These are phyloP conservation scores for Hanleya hanleyi DNA, from an alignment of 2,888 invertebrate species.

Conservation along the genomic window DNA sequence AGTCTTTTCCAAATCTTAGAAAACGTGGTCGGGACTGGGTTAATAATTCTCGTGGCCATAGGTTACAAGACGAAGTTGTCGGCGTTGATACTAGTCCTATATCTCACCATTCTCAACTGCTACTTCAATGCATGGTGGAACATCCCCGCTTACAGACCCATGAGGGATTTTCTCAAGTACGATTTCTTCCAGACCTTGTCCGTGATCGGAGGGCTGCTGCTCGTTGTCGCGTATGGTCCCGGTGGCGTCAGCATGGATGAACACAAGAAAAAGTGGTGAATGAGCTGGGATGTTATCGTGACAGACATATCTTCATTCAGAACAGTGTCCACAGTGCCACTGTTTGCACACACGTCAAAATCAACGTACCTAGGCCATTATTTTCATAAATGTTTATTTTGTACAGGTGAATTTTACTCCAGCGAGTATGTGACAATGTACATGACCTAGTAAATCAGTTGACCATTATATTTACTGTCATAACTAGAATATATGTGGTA, in stretches of 20 bases:
- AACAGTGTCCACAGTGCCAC: too few relatives aligned
- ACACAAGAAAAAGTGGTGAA: conserved; percentile 99
- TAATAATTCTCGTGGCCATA: conserved; percentile 96
- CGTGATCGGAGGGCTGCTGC: conserved; percentile 97
- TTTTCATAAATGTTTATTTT: too few relatives aligned
- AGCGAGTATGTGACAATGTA: too few relatives aligned
- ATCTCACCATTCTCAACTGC: conserved; percentile 91
- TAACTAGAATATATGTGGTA: too few relatives aligned
- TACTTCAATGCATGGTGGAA: conserved; percentile 99
- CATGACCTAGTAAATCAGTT: too few relatives aligned
- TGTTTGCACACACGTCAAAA: too few relatives aligned
- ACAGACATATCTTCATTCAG: too few relatives aligned
- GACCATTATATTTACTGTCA: too few relatives aligned
- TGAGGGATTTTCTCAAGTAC: conserved; percentile 99
- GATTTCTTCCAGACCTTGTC: conserved; percentile 99
- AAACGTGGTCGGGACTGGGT: conserved; percentile 92
- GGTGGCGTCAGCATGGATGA: conserved; percentile 97
- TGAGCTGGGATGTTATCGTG: too few relatives aligned
- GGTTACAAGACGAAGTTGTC: conserved; percentile 99
- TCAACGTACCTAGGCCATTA: too few relatives aligned
- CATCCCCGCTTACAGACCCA: conserved; percentile 94
- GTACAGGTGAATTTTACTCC: too few relatives aligned
- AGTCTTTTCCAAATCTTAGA: conserved; percentile 90
- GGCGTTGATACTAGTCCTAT: conserved; percentile 91
- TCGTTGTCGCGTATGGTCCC: conserved; percentile 98